Base-by-base conservation (phyloP, 2,888 invertebrate genomes). In the Lithophane ornitopus region DNA sequence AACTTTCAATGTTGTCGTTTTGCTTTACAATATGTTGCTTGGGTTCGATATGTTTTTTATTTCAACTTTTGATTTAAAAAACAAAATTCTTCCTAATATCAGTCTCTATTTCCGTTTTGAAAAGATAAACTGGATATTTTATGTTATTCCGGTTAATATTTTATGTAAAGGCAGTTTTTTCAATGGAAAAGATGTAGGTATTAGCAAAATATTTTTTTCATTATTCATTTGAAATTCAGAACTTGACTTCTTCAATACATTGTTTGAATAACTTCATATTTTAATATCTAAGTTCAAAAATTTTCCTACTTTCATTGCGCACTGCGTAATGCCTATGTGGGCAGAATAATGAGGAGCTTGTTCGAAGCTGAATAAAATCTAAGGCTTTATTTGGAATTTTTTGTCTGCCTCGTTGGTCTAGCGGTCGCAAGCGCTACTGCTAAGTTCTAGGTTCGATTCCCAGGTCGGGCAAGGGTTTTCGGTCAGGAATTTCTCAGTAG, bases 261-360 rank as follows among this genome's bases (percentile, higher is more conserved):
- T 26, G 39, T 22, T 76, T 68, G 70, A 71, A 71, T 61, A 52
- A 67, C 58, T 63, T 61, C n/a, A 34, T 41, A 56, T 1, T 70
- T 58, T 49, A 61, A 44, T 61, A 39, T 2, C 4, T 58, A 58
- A 39, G 34, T 71, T 59, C 34, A 16, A 61, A 28, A 46, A 63
- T 28, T n/a, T 72, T 69, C 59, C 9, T 71, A 54, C 46, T 81
- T 69, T 52, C 59, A 66, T 61, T 65, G 77, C 61, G 65, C 61
- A 66, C 72, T 39, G 65, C 34, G 56, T 70, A 39, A 54, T 59
- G 1, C 7, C 19, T 44, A 65, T 58, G 82, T 52, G 56, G 2
- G 1, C 14, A 39, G 81, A 81, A 81, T 81, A 77, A 49, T 77
- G 34, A 77, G 8, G 14, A 58, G 44, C n/a, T 52, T 66, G 39